Evolutionary conservation across 2,888 invertebrate species (phyloP).

Genomic region (Cetonia aurata): DNA sequence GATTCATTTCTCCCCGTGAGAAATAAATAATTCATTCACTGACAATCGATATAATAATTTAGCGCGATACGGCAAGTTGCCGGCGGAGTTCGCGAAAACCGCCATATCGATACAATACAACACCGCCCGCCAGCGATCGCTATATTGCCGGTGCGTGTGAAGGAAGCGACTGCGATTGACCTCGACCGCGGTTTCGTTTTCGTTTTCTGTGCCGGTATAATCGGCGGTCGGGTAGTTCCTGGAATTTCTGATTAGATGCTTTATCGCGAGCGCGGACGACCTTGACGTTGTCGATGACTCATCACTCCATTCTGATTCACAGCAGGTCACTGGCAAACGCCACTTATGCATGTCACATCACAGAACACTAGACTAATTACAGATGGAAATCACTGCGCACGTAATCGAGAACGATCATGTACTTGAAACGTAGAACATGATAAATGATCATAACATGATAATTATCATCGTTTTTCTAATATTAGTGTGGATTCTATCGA

Average conservation of each 20-base stretch:
- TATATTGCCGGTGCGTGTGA: too few relatives aligned
- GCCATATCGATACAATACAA: conserved; percentile 11
- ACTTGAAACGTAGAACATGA: too few relatives aligned
- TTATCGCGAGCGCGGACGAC: conserved; percentile 28
- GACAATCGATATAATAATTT: too few relatives aligned
- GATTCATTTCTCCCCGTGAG: too few relatives aligned
- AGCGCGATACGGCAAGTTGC: neutral
- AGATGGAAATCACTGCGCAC: too few relatives aligned
- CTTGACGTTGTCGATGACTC: conserved; percentile 37
- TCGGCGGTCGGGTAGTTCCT: conserved; percentile 26
- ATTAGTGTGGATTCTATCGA: too few relatives aligned
- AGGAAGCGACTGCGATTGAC: conserved; percentile 32
- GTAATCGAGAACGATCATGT: too few relatives aligned
- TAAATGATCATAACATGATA: too few relatives aligned
- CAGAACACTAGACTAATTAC: too few relatives aligned
- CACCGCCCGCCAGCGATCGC: conserved; percentile 6
- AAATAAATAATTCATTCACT: too few relatives aligned
- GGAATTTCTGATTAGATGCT: conserved; percentile 34
- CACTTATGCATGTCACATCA: neutral
- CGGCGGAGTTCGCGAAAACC: conserved; percentile 13
- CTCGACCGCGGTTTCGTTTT: conserved; percentile 28
- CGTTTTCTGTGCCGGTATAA: conserved; percentile 23
- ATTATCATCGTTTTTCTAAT: too few relatives aligned
- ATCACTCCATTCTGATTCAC: conserved; percentile 30
- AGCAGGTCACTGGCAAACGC: conserved; percentile 12